Evolutionary conservation across 2,113 vertebrate genomes (phyloP).

Genomic region (Erpornis zantholeuca): DNA sequence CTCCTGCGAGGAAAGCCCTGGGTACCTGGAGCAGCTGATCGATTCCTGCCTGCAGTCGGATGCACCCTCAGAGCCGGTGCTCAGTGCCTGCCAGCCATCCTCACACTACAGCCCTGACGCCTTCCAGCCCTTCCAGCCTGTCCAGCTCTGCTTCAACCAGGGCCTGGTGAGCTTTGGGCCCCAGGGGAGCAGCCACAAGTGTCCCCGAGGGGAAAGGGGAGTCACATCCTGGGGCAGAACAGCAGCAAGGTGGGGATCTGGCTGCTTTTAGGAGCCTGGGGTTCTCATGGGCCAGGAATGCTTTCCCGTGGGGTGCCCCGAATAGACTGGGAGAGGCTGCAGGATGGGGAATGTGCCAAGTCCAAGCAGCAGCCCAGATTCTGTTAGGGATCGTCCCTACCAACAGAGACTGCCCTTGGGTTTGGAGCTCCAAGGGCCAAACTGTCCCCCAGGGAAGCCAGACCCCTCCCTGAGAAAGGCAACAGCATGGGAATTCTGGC

Average conservation of each 20-base stretch:
- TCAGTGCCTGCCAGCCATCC: conserved; percentile 36
- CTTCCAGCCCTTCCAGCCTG: conserved; percentile 75
- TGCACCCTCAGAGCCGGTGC: conserved; percentile 14
- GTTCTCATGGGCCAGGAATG: neutral
- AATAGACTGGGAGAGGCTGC: neutral
- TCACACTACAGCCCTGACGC: conserved; percentile 69
- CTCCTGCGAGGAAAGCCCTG: conserved; percentile 71
- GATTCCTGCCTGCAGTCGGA: conserved; percentile 78
- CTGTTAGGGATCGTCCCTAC: accelerated
- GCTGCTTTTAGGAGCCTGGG: neutral
- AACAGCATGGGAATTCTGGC: neutral
- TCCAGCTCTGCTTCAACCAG: conserved; percentile 76
- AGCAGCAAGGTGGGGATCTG: neutral
- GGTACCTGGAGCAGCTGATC: conserved; percentile 75
- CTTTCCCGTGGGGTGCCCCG: neutral
- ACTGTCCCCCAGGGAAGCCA: neutral
- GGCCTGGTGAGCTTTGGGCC: conserved; percentile 77
- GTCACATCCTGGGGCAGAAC: neutral
- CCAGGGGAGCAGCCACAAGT: neutral
- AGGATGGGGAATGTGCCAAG: neutral
- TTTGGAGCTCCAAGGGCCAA: neutral
- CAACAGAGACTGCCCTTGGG: neutral
- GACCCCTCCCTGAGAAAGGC: neutral
- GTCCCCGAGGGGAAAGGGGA: neutral
- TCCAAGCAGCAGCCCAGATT: neutral